A percentile compares a stretch with the other conserved stretches of the same genome.
These are phyloP conservation scores for Achatina immaculata DNA, from an alignment of 1,140 invertebrate species.

Conservation along the genomic window DNA sequence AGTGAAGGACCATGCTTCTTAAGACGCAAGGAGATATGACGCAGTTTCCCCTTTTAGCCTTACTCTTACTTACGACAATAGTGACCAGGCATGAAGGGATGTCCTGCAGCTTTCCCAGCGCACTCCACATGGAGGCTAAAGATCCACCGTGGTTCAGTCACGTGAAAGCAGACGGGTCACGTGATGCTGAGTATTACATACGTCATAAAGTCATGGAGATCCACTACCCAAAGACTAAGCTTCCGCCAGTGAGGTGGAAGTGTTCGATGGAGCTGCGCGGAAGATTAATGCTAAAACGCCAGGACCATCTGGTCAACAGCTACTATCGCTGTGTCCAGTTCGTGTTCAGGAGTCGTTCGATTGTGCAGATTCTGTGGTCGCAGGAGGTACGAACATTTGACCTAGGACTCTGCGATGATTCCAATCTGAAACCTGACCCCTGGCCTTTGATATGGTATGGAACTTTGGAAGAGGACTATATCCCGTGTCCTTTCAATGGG, in stretches of 20 bases:
- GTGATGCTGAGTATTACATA: slow-evolving; percentile 35
- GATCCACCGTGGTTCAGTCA: slow-evolving; percentile 41
- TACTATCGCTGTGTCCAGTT: slow-evolving; percentile 47
- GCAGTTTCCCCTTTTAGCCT: no score
- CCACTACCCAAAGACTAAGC: background rate
- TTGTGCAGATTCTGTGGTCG: slow-evolving; percentile 48
- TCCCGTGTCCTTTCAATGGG: slow-evolving; percentile 49
- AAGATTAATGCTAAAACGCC: slow-evolving; percentile 44
- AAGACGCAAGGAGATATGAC: no score
- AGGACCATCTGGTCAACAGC: slow-evolving; percentile 33
- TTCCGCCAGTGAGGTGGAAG: slow-evolving; percentile 36
- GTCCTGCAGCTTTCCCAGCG: slow-evolving; percentile 39
- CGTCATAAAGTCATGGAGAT: slow-evolving; percentile 42
- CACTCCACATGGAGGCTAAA: slow-evolving; percentile 34
- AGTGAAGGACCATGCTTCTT: no score
- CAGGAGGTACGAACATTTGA: slow-evolving; percentile 27
- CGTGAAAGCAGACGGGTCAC: slow-evolving; percentile 33
- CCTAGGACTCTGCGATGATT: slow-evolving; percentile 44
- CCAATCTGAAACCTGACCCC: slow-evolving; percentile 40
- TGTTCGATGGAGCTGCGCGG: slow-evolving; percentile 35
- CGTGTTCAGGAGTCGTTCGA: slow-evolving; percentile 40
- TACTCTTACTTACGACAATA: background rate
- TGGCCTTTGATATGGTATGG: slow-evolving; percentile 49
- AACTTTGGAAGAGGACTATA: slow-evolving; percentile 42
- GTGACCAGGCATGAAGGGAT: background rate